Percentiles rank a stretch among this genome's conserved stretches.
Conservation (phyloP, 1,140 invertebrate genomes). For the Agrypnia vestita region DNA sequence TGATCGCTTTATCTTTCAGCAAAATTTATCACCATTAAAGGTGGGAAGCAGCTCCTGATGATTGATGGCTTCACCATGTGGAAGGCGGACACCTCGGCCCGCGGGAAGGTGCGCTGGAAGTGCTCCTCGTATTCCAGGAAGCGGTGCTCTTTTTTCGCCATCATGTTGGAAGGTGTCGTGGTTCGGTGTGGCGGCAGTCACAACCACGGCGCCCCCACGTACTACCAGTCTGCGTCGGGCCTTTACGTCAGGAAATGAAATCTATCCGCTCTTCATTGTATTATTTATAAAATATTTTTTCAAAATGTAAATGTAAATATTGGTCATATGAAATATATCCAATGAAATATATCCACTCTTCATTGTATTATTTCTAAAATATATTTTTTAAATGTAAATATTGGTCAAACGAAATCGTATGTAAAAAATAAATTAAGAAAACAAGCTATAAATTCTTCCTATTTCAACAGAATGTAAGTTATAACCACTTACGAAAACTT, state of each 20-base stretch:
- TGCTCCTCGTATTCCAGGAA: constrained; percentile 4
- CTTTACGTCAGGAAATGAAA: constrained; percentile 8
- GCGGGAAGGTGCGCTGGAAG: neutral
- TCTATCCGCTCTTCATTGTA: neutral
- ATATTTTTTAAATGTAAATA: too few relatives aligned
- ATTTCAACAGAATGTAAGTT: too few relatives aligned
- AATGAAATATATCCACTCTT: too few relatives aligned
- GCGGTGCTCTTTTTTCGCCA: neutral
- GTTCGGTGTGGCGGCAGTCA: neutral
- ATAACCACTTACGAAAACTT: too few relatives aligned
- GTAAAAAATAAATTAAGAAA: too few relatives aligned
- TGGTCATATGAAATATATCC: too few relatives aligned
- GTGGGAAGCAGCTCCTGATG: neutral
- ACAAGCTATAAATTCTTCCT: too few relatives aligned
- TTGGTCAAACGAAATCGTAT: too few relatives aligned
- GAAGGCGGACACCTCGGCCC: neutral
- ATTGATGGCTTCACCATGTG: neutral
- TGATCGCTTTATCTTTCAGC: too few relatives aligned
- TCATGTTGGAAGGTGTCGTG: neutral
- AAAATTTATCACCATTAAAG: constrained; percentile 1
- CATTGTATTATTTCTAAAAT: too few relatives aligned
- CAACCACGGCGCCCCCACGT: neutral
- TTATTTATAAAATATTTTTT: too few relatives aligned
- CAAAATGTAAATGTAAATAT: too few relatives aligned
- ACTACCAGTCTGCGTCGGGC: neutral